Conservation (phyloP, 2,113 vertebrate genomes). For the Rhynchomys soricoides region DNA sequence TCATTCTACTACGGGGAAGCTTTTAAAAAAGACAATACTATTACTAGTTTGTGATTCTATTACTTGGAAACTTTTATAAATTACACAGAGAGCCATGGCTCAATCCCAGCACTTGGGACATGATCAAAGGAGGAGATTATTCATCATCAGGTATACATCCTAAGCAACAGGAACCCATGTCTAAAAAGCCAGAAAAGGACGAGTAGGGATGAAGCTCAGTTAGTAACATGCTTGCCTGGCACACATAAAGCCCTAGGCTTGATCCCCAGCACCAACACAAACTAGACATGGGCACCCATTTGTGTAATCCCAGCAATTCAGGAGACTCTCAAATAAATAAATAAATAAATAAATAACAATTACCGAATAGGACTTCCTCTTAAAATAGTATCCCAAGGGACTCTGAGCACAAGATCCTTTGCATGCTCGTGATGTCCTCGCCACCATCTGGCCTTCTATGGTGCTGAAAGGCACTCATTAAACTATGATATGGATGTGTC, state of each 20-base stretch:
- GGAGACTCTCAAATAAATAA: no score
- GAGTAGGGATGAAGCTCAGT: background rate
- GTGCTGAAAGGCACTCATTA: background rate
- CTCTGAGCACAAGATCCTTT: background rate
- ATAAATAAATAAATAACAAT: no score
- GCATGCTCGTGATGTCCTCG: background rate
- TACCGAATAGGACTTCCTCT: background rate
- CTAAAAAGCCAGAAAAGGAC: background rate
- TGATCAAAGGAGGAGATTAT: background rate
- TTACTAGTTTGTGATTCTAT: constrained; percentile 3
- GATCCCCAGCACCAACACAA: background rate
- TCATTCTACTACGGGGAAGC: background rate
- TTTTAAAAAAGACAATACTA: background rate
- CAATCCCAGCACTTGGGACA: background rate
- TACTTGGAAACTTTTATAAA: background rate
- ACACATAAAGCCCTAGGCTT: background rate
- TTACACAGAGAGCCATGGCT: background rate
- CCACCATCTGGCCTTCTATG: background rate
- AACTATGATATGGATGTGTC: background rate
- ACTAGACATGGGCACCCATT: background rate
- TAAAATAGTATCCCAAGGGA: background rate
- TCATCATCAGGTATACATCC: background rate
- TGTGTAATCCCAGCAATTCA: background rate
- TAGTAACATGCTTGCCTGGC: background rate
- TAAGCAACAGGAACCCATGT: background rate